Evolutionary conservation across 1,140 invertebrate genomes (phyloP).

Genomic region (Lerema accius): DNA sequence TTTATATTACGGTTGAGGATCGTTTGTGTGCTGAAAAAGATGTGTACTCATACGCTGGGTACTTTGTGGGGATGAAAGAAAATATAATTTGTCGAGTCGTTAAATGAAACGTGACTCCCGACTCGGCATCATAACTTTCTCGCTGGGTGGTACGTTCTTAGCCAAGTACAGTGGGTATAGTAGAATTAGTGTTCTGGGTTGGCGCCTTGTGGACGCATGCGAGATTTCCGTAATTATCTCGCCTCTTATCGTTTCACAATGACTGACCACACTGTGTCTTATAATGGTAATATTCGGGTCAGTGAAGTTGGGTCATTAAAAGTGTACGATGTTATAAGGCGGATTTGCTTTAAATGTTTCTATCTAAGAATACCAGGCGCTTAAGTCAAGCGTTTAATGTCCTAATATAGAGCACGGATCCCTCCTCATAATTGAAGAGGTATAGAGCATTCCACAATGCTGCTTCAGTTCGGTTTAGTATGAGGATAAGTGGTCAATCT

Average conservation of each 20-base stretch:
- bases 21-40: constrained; percentile 1
- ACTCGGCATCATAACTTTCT: constrained; percentile 31
- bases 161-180: constrained; percentile 20
- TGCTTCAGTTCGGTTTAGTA: no score
- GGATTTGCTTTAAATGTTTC: no score
- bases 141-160: constrained; percentile 29
- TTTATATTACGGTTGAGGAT: background rate
- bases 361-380: no score
- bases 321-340: no score
- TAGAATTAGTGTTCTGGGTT: constrained; percentile 33
- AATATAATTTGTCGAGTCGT: constrained; percentile 36
- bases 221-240: constrained; percentile 44
- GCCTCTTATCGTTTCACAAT: constrained; percentile 39
- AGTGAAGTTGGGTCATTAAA: no score
- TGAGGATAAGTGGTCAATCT: no score
- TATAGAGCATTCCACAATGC: no score
- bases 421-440: no score
- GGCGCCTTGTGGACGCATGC: constrained; percentile 38
- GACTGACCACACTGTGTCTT: constrained; percentile 33
- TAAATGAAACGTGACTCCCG: constrained; percentile 34
- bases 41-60: constrained; percentile 16
- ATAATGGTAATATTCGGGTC: background rate
- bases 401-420: no score
- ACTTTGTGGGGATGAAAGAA: constrained; percentile 34
- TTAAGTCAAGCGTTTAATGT: no score